Base-by-base conservation (phyloP, 30 jellyfish, hydroid and myxozoan species). In the Hydractinia echinata region DNA sequence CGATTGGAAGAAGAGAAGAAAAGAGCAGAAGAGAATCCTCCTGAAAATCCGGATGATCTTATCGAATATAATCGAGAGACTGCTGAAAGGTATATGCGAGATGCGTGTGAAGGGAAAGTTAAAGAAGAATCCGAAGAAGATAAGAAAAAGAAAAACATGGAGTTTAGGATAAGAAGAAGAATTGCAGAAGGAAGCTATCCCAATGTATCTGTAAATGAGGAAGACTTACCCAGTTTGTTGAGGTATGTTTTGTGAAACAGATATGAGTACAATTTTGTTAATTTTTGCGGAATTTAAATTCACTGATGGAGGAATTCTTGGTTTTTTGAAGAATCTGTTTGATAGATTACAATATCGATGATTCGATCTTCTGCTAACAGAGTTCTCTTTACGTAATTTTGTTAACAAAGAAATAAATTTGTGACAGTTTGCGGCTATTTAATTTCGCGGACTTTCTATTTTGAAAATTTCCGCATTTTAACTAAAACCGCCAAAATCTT, bases 161-260 rank as follows among this genome's bases (percentile, higher is more conserved):
- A 6, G 9, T 6, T 64, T 64, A 44, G 74, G 39, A n/a, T n/a
- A 7, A 44, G 74, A 6, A 7, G 74, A 64, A 64, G 39, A 64
- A 64, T 64, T 13, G 39, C 74, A 44, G 74, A 64, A 64, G 74
- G 74, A 64, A 64, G 74, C 39, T 64, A 64, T 13, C 74, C 74
- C 19, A 64, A 64, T 51, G 39, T 1, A 13, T 64, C 74, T 9
- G 74, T 64, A 7, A 7, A 64, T n/a, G 74, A 64, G 39, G 39
- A 13, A n/a, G 74, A 64, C 7, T 64, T 64, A 13, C 74, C 74
- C 39, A 44, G 74, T n/a, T 64, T 64, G 39, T 51, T 64, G 5
- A 64, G 74, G 74, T 64, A 6, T 64, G 74, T 58, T 16, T n/a
- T 30, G 44, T 30, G 19, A 58, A 58, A 16, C 19, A 58, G 69